Base-by-base conservation (phyloP, 2,113 vertebrate species). In the Takifugu flavidus region DNA sequence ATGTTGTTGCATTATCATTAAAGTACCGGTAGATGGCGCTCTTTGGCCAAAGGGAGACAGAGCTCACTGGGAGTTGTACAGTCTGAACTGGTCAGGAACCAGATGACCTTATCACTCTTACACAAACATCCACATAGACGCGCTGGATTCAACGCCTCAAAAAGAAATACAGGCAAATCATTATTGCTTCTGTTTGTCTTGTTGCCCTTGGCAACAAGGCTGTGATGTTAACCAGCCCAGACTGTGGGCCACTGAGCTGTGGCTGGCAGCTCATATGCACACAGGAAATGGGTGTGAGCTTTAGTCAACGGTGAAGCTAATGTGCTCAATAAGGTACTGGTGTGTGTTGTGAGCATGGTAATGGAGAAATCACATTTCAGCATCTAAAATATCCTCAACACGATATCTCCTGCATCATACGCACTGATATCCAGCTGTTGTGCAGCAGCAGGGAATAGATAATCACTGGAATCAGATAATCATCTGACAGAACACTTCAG, bases 131-230 rank as follows among this genome's bases (percentile, higher is more conserved):
- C 52, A 39, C 56, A 13, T 26, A 25, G 50, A 50, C 12, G 10
- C 28, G 0, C 25, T 25, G 79, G 3, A 52, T 67, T 56, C 50
- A 47, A 67, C 27, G 57, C 61, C 55, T 74, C 13, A n/a, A 8
- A 52, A 60, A 70, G 78, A 73, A n/a, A 57, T 72, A 66, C 20
- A 20, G 68, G 54, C 73, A 79, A 71, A 75, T 88, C 79, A 88
- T 80, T 89, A 81, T 79, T 61, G 61, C 79, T 74, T 79, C 88
- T 87, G 87, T 89, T 78, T 86, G 82, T 25, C 28, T 42, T 87
- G 86, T 87, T 87, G 83, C 82, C 62, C 7, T 86, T 88, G 87
- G 89, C 79, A 47, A 61, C 54, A 47, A 4, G 61, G 51, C 60
- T 57, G 65, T 62, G 67, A 61, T 46, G 69, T 75, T 46, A 60